Conservation (phyloP, 1,140 invertebrate genomes). For the Antheraea mylitta region DNA sequence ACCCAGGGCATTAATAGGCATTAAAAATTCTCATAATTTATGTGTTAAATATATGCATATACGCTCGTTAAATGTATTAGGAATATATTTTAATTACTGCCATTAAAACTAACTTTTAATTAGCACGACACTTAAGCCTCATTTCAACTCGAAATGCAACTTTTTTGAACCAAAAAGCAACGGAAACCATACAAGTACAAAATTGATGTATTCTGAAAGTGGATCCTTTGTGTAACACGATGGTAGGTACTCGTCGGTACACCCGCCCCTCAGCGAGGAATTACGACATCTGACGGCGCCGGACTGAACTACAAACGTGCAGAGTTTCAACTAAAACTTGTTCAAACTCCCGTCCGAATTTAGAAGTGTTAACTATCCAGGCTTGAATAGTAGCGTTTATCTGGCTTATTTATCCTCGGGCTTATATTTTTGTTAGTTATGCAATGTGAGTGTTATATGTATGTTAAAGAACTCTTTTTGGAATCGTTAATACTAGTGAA, state of each 20-base stretch:
- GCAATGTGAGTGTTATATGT: background rate
- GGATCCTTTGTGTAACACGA: conserved; percentile 14
- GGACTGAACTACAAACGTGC: conserved; percentile 22
- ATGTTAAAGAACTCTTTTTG: background rate
- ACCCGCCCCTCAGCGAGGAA: conserved; percentile 12
- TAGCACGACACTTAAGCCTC: background rate
- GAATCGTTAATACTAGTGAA: no score
- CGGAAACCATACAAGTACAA: background rate
- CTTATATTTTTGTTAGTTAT: background rate
- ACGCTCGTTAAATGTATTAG: no score
- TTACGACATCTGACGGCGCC: conserved; percentile 21
- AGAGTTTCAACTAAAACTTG: conserved; percentile 29
- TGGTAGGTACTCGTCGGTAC: conserved; percentile 5
- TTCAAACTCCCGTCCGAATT: conserved; percentile 25
- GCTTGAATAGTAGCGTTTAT: conserved; percentile 22
- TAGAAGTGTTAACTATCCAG: conserved; percentile 30
- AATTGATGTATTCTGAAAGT: background rate
- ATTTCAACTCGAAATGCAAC: background rate
- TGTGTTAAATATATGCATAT: no score
- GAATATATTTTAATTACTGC: background rate
- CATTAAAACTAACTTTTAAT: background rate
- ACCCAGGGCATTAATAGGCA: no score
- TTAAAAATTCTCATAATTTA: no score
- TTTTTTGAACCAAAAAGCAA: background rate
- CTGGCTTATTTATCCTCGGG: background rate